These are phyloP conservation scores for Mesocentrotus franciscanus DNA, from an alignment of 53 echinoderm and acorn worm genomes.

Conservation along the genomic window DNA sequence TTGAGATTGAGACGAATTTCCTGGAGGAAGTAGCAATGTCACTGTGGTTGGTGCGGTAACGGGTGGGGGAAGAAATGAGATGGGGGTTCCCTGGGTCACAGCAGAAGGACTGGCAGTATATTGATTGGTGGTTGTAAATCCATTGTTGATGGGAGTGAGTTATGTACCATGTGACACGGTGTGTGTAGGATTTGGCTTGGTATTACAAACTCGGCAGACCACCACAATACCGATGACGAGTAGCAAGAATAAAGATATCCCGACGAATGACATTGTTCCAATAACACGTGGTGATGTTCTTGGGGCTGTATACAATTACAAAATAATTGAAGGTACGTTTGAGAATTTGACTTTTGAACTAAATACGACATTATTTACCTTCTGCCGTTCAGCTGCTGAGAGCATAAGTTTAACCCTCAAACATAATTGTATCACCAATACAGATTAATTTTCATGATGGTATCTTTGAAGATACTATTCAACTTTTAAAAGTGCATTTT, in stretches of 20 bases:
- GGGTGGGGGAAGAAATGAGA: neutral
- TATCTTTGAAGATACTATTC: too few species aligned
- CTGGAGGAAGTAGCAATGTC: neutral
- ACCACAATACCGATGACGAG: neutral
- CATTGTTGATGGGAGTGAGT: neutral
- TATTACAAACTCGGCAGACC: neutral
- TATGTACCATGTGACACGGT: neutral
- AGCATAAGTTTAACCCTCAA: too few species aligned
- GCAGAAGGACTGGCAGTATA: neutral
- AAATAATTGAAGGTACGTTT: too few species aligned
- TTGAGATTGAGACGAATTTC: neutral
- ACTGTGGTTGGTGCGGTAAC: neutral
- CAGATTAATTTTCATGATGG: too few species aligned
- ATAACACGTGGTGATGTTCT: neutral
- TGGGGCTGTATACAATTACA: neutral
- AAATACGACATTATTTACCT: too few species aligned
- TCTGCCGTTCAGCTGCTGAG: too few species aligned
- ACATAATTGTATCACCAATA: too few species aligned
- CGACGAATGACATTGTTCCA: slow-evolving; percentile 9
- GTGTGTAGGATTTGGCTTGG: neutral
- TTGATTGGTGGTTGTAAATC: neutral
- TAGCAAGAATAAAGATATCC: neutral
- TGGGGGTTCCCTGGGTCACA: neutral
- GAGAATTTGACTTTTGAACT: too few species aligned
- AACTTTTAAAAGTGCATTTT: too few species aligned